Evolutionary conservation across 2,888 invertebrate genomes (phyloP), one percentile per base, ranked within the genome.

Genomic region (Phlogophora meticulosa): DNA sequence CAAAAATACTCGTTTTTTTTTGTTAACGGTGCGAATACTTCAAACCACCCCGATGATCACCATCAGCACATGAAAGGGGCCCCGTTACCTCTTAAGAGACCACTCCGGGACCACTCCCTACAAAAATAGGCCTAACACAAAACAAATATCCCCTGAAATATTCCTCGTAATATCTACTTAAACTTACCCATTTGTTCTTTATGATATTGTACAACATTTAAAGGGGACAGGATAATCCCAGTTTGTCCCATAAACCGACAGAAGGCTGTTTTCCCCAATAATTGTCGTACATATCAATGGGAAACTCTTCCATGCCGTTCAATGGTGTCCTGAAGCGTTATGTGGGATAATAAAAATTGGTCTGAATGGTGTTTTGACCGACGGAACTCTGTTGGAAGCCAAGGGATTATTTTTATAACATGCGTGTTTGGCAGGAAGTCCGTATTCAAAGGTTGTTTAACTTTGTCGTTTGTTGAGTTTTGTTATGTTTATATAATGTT

Each of bases 231-330:
- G 69, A 77, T 81, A 78, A 79, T 81, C 74, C 81, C 63, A 49
- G 78, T 76, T 84, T 73, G 74, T 61, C 68, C 68, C 63, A 81
- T 81, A 81, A 82, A 82, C 43, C 55, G 53, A 45, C 55, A 71
- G 78, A 74, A 72, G 77, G 48, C 60, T 69, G 58, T 68, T 74
- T 72, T 52, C 61, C 73, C 72, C 81, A 80, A 81, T 82, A 79
- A 86, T 83, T 83, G 81, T 74, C 77, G 71, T 61, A 56, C 68
- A 71, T 72, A 77, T 76, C 76, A 75, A 76, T 75, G 72, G 77
- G 46, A 73, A 75, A 55, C 52, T 62, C 57, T 32, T 52, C 46
- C 58, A 72, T 67, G 56, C 55, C 67, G 48, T 72, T 53, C 70
- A 57, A 66, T 71, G 65, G 63, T 60, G 38, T 45, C 51, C 64